These are phyloP conservation scores for Aporrectodea caliginosa DNA, from an alignment of 1,140 invertebrate species.

Conservation along the genomic window DNA sequence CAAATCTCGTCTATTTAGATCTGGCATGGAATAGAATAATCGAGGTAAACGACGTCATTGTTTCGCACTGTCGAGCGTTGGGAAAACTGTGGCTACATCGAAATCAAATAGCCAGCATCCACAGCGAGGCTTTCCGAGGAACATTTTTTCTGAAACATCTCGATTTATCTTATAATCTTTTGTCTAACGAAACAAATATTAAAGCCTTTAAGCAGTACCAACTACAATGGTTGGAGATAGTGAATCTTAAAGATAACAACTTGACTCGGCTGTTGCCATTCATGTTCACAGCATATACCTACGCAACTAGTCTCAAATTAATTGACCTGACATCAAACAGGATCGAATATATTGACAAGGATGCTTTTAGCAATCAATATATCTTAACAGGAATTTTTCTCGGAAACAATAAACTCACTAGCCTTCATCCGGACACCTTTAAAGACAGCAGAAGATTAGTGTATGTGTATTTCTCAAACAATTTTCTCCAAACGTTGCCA, in stretches of 20 bases:
- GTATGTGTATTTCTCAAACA: background rate
- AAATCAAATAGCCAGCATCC: background rate
- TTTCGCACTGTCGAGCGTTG: background rate
- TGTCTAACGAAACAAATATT: background rate
- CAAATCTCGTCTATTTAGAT: background rate
- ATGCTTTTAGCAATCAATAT: background rate
- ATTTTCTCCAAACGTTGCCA: background rate
- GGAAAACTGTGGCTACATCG: background rate
- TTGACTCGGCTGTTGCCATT: background rate
- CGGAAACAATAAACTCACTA: background rate
- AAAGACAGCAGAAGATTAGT: background rate
- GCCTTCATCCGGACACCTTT: background rate
- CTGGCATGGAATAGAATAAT: background rate
- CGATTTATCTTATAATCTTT: background rate
- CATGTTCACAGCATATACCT: background rate
- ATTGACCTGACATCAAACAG: background rate
- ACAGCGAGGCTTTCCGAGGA: background rate
- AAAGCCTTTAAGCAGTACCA: background rate
- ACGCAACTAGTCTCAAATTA: background rate
- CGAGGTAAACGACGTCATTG: background rate
- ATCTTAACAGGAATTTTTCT: background rate
- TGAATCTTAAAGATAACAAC: background rate
- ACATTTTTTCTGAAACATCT: background rate
- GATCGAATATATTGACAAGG: background rate
- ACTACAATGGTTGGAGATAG: background rate